phyloP scores from a whole-genome alignment of 2,888 invertebrate species.

The Apotomis betuletana region DNA sequence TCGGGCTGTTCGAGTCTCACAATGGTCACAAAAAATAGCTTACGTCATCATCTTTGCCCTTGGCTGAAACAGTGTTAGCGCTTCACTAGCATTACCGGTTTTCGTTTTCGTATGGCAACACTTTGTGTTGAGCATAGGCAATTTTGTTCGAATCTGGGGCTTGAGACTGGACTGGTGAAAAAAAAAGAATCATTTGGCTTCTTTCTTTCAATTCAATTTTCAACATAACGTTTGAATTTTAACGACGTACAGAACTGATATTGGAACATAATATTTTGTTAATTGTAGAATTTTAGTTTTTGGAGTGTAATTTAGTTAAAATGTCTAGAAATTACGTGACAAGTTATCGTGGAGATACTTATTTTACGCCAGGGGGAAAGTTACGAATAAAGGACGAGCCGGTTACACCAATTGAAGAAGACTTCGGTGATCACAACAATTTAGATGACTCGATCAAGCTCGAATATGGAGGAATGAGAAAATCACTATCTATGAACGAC shows the following conservation, averaged over 20 bases:
- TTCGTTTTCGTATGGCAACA: constrained; percentile 21
- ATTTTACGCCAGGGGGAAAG: constrained; percentile 61
- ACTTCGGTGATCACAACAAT: constrained; percentile 65
- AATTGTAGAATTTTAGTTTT: constrained; percentile 43
- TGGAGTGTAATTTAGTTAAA: constrained; percentile 42
- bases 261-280: constrained; percentile 5
- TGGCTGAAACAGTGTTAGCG: constrained; percentile 1
- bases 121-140: constrained; percentile 5
- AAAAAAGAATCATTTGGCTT: constrained; percentile 17
- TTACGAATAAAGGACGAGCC: constrained; percentile 69
- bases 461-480: constrained; percentile 61
- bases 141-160: constrained; percentile 10
- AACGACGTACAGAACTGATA: constrained; percentile 17
- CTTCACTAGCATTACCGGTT: constrained; percentile 31
- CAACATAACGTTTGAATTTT: constrained; percentile 29
- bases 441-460: constrained; percentile 60
- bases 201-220: not conserved
- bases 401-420: constrained; percentile 66
- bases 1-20: not conserved
- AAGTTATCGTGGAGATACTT: constrained; percentile 69
- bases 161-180: not conserved
- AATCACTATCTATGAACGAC: constrained; percentile 75
- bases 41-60: not conserved
- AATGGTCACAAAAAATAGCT: not conserved
- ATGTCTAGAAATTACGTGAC: constrained; percentile 71